A percentile compares a stretch with the other conserved stretches of the same genome.
phyloP scores from a whole-genome alignment of 2,113 vertebrate species.

The Cathartes aura region DNA sequence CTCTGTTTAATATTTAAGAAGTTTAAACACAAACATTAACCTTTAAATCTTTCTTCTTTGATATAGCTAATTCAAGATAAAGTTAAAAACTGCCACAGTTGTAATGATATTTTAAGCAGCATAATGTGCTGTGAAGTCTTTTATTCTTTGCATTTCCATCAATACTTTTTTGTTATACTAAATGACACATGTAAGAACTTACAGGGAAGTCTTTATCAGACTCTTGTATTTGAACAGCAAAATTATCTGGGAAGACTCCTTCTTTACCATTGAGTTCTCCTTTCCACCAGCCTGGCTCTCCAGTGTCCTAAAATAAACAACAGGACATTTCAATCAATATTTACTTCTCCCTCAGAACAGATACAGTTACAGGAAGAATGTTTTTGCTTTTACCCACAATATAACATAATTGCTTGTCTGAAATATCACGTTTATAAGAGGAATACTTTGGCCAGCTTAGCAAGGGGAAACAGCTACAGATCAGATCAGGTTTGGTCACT shows the following conservation, averaged over 20 bases:
- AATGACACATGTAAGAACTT: slow-evolving; percentile 43
- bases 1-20: background rate
- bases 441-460: background rate
- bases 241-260: slow-evolving; percentile 95
- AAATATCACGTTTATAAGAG: background rate
- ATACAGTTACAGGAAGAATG: background rate
- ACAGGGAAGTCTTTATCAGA: slow-evolving; percentile 90
- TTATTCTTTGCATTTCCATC: background rate
- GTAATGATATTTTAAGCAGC: background rate
- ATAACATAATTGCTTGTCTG: background rate
- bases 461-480: background rate
- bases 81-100: background rate
- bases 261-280: slow-evolving; percentile 89
- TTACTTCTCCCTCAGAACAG: background rate
- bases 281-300: slow-evolving; percentile 93
- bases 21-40: background rate
- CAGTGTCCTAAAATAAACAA: slow-evolving; percentile 85
- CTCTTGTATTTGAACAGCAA: slow-evolving; percentile 84
- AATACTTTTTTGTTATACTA: background rate
- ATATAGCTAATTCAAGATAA: background rate
- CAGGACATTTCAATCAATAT: background rate
- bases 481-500: background rate
- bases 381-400: background rate
- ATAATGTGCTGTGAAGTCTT: background rate
- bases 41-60: background rate